Percentiles rank a stretch among this genome's conserved stretches.
Evolutionary conservation across 2,797 vertebrate genomes (phyloP).

Genomic region (Gallinago nigripennis): DNA sequence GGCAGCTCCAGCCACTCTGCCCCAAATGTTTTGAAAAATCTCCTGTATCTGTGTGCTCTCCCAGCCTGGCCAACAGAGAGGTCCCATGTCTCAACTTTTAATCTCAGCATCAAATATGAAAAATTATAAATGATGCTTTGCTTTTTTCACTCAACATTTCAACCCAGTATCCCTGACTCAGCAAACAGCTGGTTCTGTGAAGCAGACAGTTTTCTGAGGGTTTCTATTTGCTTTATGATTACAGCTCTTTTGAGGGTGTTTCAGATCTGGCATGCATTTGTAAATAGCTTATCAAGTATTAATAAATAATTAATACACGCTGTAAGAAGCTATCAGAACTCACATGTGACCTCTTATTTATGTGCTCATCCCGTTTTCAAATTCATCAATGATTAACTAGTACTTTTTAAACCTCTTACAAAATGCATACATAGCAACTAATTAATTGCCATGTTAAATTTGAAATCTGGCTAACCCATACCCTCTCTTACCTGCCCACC

Average conservation of each 20-base stretch:
- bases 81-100: fast-evolving
- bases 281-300: slow-evolving; percentile 7
- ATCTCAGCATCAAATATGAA: background rate
- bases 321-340: slow-evolving; percentile 19
- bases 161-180: background rate
- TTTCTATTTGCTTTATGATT: background rate
- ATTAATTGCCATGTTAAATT: background rate
- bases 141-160: background rate
- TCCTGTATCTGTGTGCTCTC: fast-evolving
- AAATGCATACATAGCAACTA: background rate
- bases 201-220: background rate
- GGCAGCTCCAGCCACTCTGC: no score
- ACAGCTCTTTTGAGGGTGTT: background rate
- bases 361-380: slow-evolving; percentile 19
- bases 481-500: background rate
- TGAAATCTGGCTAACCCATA: background rate
- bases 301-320: slow-evolving; percentile 6
- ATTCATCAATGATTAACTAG: slow-evolving; percentile 41
- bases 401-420: background rate
- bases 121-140: background rate
- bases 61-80: background rate
- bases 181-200: background rate
- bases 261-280: background rate
- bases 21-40: no score
- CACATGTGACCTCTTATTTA: slow-evolving; percentile 39